These are phyloP conservation scores for Epinephelus lanceolatus DNA, from an alignment of 2,113 vertebrate genomes.

Conservation along the genomic window DNA sequence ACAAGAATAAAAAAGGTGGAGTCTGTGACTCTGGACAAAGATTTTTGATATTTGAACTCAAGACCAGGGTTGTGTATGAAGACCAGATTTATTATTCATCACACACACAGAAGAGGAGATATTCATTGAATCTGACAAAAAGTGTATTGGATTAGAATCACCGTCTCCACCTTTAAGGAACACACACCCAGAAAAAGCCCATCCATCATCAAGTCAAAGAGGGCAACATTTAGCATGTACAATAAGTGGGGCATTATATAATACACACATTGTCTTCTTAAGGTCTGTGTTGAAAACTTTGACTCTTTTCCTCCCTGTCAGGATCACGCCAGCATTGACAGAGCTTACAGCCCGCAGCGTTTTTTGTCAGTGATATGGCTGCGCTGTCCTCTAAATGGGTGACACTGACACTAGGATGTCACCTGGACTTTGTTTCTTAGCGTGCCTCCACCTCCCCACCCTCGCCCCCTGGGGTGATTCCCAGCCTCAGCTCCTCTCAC, in stretches of 20 bases:
- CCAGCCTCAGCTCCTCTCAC: slow-evolving; percentile 75
- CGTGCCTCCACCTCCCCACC: slow-evolving; percentile 75
- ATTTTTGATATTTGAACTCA: no score
- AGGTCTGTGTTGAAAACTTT: slow-evolving; percentile 63
- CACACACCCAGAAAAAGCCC: slow-evolving; percentile 7
- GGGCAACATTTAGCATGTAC: slow-evolving; percentile 52
- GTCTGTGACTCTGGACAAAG: no score
- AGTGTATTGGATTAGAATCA: no score
- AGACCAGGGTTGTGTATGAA: no score
- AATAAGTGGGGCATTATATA: slow-evolving; percentile 60
- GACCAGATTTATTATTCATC: no score
- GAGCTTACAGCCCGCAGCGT: slow-evolving; percentile 66
- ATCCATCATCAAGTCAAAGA: slow-evolving; percentile 45
- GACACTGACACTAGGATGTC: slow-evolving; percentile 82
- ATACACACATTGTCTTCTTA: slow-evolving; percentile 70
- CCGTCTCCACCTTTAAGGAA: background rate
- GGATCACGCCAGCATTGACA: slow-evolving; percentile 65
- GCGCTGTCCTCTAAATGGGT: slow-evolving; percentile 58
- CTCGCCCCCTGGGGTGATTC: slow-evolving; percentile 73
- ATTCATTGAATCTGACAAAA: no score
- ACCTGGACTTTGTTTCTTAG: slow-evolving; percentile 83
- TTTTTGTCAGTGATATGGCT: slow-evolving; percentile 80
- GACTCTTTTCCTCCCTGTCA: slow-evolving; percentile 47
- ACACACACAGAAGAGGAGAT: no score
- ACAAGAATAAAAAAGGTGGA: background rate